These are phyloP conservation scores for Platyscapa corneri DNA, from an alignment of 1,140 invertebrate species.

Conservation along the genomic window DNA sequence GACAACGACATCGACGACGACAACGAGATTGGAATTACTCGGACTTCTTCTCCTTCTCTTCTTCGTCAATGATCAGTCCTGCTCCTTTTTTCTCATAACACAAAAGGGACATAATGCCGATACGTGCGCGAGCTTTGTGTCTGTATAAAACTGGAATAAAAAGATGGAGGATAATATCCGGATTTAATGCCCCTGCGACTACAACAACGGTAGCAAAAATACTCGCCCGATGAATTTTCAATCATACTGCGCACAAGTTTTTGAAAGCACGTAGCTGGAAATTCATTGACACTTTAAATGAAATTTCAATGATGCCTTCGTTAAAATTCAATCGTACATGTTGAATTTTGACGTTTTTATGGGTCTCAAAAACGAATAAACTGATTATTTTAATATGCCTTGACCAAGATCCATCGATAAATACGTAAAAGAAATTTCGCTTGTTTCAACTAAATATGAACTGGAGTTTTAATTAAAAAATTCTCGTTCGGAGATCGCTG, in stretches of 20 bases:
- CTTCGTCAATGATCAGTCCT: conserved; percentile 16
- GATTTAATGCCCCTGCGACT: neutral
- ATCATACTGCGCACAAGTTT: neutral
- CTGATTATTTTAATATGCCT: neutral
- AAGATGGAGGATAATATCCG: neutral
- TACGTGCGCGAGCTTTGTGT: neutral
- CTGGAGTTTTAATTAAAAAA: too few relatives aligned
- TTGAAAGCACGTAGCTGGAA: neutral
- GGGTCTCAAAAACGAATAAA: neutral
- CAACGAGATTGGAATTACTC: neutral
- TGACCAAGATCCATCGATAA: neutral
- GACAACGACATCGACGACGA: neutral
- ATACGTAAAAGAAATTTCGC: neutral
- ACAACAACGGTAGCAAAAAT: neutral
- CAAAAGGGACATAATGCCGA: conserved; percentile 25
- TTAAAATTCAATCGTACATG: neutral
- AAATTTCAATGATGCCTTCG: neutral
- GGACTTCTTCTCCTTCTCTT: neutral
- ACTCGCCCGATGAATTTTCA: neutral
- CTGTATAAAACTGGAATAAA: neutral
- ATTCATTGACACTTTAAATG: conserved; percentile 7
- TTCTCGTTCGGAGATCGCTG: too few relatives aligned
- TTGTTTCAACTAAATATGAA: neutral
- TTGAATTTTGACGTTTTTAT: neutral
- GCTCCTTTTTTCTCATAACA: conserved; percentile 6